Evolutionary conservation across 92 coral and sea anemone genomes (phyloP).

Genomic region (Blastomussa wellsi): DNA sequence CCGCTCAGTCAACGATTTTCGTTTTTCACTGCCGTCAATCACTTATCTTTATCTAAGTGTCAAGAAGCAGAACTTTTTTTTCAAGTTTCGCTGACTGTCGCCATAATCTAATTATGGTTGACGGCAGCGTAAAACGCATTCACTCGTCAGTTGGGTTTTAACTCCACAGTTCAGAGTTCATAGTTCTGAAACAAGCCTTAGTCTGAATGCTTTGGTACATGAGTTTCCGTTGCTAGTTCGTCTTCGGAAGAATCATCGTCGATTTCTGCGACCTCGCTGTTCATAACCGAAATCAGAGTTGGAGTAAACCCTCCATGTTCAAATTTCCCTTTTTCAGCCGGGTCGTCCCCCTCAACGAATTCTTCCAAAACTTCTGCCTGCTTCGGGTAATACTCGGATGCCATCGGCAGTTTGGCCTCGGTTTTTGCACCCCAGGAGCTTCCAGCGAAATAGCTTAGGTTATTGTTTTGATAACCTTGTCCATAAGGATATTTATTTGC

Average conservation of each 20-base stretch:
- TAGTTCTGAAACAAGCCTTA: background rate
- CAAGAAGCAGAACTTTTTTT: no score
- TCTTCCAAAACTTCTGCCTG: slow-evolving; percentile 23
- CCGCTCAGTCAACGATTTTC: no score
- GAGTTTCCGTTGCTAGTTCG: background rate
- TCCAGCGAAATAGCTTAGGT: slow-evolving; percentile 28
- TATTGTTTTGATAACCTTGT: background rate
- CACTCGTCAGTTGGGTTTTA: no score
- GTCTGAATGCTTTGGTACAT: background rate
- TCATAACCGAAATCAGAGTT: slow-evolving; percentile 1
- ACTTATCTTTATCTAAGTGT: no score
- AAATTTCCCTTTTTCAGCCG: background rate
- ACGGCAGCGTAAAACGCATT: no score
- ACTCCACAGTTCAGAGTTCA: background rate
- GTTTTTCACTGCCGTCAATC: no score
- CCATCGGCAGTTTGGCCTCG: background rate
- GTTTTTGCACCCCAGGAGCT: background rate
- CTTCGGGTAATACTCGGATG: slow-evolving; percentile 17
- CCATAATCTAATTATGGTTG: no score
- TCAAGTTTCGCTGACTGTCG: no score
- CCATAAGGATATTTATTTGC: background rate
- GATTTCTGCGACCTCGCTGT: slow-evolving; percentile 5
- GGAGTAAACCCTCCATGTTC: background rate
- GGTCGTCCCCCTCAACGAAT: slow-evolving; percentile 12
- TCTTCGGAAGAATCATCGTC: background rate